These are phyloP conservation scores for Camponotus fellah DNA, from an alignment of 2,888 invertebrate genomes.

Conservation along the genomic window DNA sequence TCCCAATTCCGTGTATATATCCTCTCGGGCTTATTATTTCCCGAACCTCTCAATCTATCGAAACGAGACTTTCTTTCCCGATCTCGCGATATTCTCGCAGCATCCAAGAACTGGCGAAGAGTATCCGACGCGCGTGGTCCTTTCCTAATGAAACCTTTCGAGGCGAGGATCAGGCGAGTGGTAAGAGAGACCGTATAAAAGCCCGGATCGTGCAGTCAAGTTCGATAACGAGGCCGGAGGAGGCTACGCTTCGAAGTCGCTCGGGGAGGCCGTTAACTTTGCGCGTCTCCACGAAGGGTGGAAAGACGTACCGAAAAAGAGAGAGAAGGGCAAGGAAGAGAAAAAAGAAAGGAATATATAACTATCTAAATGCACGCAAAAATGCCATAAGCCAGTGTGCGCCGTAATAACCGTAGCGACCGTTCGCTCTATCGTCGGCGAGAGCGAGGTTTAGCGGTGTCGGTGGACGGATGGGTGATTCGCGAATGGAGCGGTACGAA, in stretches of 20 bases:
- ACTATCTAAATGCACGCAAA: constrained; percentile 78
- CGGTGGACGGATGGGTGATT: constrained; percentile 48
- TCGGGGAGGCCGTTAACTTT: constrained; percentile 62
- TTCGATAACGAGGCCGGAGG: constrained; percentile 66
- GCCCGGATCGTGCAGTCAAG: constrained; percentile 45
- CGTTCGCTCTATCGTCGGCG: constrained; percentile 25
- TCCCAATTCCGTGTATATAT: background rate
- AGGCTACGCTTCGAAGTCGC: constrained; percentile 53
- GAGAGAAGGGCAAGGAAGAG: background rate
- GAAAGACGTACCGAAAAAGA: constrained; percentile 26
- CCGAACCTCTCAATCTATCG: constrained; percentile 20
- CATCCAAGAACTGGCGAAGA: constrained; percentile 32
- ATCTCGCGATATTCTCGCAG: constrained; percentile 42
- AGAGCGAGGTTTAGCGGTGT: constrained; percentile 35
- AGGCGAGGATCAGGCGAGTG: constrained; percentile 46
- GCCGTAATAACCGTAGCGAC: constrained; percentile 78
- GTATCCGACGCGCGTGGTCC: constrained; percentile 57
- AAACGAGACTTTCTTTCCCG: constrained; percentile 32
- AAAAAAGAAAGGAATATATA: constrained; percentile 14
- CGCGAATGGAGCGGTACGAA: constrained; percentile 43
- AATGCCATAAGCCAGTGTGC: constrained; percentile 76
- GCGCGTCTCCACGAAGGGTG: constrained; percentile 18
- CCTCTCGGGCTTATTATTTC: constrained; percentile 33
- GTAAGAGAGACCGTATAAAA: constrained; percentile 54
- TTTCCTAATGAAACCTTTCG: constrained; percentile 66